Conservation (phyloP, 2,888 invertebrate species). For the Sicus ferrugineus region DNA sequence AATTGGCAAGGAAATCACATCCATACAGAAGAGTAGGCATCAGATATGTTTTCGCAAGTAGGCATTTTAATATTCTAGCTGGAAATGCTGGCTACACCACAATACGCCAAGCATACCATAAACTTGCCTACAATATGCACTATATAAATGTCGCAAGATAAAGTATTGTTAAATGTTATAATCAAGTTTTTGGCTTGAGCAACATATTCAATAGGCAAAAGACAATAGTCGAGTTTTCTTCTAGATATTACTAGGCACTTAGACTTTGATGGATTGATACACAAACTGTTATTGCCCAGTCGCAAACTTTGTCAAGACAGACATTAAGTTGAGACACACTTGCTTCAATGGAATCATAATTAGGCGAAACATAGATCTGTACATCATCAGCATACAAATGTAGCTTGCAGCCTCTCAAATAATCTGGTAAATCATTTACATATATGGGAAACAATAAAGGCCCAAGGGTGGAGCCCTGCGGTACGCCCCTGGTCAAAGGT, state of each 20-base stretch:
- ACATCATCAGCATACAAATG: background rate
- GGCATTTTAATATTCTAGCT: background rate
- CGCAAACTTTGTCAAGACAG: background rate
- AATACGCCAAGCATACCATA: background rate
- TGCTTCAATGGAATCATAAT: background rate
- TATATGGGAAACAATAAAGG: background rate
- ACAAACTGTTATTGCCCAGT: background rate
- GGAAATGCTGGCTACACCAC: background rate
- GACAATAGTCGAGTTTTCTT: background rate
- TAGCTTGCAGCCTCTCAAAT: background rate
- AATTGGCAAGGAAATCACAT: no score
- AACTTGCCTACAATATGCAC: background rate
- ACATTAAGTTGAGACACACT: background rate
- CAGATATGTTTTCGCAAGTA: no score
- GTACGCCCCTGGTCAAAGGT: background rate
- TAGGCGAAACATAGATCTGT: background rate
- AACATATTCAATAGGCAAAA: background rate
- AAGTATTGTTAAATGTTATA: background rate
- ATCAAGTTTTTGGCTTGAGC: background rate
- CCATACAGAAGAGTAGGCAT: no score
- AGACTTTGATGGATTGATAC: background rate
- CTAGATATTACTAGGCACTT: background rate
- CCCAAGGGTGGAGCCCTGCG: background rate
- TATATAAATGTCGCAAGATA: background rate
- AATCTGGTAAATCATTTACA: background rate